Evolutionary conservation across 2,888 invertebrate species (phyloP), one percentile per base, ranked within the genome.

Genomic region (Harpalus rufipes): DNA sequence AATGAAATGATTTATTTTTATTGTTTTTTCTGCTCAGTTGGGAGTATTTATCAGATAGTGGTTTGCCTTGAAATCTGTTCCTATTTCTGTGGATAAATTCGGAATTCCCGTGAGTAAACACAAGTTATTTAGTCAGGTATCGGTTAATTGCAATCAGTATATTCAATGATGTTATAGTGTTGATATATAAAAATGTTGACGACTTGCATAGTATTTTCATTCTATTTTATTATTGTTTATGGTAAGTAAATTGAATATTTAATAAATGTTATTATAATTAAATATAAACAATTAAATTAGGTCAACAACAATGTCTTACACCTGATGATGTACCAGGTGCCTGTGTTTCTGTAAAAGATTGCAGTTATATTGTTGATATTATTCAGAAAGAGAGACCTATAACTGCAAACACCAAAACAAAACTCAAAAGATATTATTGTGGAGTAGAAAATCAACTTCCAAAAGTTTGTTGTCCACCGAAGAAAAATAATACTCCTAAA

Each of bases 391-490:
- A 59, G n/a, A 2, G 18, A 59, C 59, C 25, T 21, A 10, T 61
- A 18, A 6, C 59, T 1, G 14, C 16, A 14, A 14, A 3, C 4
- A 59, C 61, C 8, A 16, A 21, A 61, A 18, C 6, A 8, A 61
- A 18, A 25, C 18, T 61, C 8, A 16, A 18, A 18, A 16, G 21
- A 10, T 61, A 61, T 18, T 18, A 18, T 8, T 61, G 61, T 21
- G 61, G 61, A 18, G 16, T 8, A 3, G 16, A 61, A 18, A 18
- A 16, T 14, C 16, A 59, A 59, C 7, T 3, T 7, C 59, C 59
- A 18, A 59, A 59, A 59, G 61, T 61, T 18, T 59, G 59, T 18
- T 59, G 59, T 59, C 59, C 61, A 59, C 58, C n/a, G 3, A 1
- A n/a, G 16, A 59, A 59, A 59, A 14, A 59, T 59, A 14, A 59